Conservation (phyloP, 2,113 vertebrate species). For the Dunckerocampus dactyliophorus region DNA sequence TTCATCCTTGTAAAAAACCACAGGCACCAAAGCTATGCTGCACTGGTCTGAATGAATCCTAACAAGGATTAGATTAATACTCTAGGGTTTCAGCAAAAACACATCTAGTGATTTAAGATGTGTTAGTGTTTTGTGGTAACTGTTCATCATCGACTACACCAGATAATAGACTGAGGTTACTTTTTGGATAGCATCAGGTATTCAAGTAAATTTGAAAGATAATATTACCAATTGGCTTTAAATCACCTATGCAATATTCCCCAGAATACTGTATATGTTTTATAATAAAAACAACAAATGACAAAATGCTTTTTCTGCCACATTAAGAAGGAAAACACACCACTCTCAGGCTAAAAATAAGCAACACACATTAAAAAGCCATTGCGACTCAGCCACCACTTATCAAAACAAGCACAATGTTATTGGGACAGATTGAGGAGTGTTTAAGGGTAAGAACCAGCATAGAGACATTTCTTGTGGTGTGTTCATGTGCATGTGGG, state of each 20-base stretch:
- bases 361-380: conserved; percentile 57
- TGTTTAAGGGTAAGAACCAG: conserved; percentile 30
- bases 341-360: conserved; percentile 1
- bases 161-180: too few species aligned
- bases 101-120: too few species aligned
- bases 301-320: conserved; percentile 13
- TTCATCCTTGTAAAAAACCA: conserved; percentile 40
- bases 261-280: not conserved
- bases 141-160: too few species aligned
- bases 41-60: too few species aligned
- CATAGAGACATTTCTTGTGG: conserved; percentile 28
- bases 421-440: conserved; percentile 42
- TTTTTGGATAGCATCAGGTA: too few species aligned
- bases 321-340: conserved; percentile 29
- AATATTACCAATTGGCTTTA: not conserved
- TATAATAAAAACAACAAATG: not conserved
- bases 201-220: too few species aligned
- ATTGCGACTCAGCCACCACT: conserved; percentile 59
- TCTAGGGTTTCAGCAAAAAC: too few species aligned
- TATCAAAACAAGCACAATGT: conserved; percentile 60
- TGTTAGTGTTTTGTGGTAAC: too few species aligned
- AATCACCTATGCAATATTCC: not conserved
- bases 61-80: too few species aligned
- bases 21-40: not conserved
- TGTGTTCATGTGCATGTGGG: conserved; percentile 54